Conservation (phyloP, 2,888 invertebrate species). For the Drosophila merina region DNA sequence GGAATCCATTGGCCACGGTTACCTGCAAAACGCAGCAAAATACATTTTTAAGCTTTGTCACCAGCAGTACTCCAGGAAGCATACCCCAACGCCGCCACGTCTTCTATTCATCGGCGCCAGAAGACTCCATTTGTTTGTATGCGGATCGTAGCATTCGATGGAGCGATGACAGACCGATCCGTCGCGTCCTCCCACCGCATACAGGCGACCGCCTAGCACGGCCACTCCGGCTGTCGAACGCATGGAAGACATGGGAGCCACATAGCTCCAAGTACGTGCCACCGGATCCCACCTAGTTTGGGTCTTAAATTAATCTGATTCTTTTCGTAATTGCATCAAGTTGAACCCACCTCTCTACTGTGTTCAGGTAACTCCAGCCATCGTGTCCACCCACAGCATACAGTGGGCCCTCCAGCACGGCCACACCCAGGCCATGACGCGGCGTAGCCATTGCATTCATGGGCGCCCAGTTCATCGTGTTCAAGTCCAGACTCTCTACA, state of each 20-base stretch:
- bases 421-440: slow-evolving; percentile 91
- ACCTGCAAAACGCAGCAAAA: slow-evolving; percentile 83
- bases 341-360: slow-evolving; percentile 89
- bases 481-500: slow-evolving; percentile 94
- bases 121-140: slow-evolving; percentile 90
- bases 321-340: not conserved
- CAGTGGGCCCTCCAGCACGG: slow-evolving; percentile 90
- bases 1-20: slow-evolving; percentile 93
- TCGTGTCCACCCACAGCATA: slow-evolving; percentile 98
- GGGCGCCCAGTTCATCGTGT: slow-evolving; percentile 91
- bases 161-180: slow-evolving; percentile 95
- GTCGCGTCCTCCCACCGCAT: slow-evolving; percentile 96
- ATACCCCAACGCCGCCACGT: slow-evolving; percentile 94
- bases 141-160: slow-evolving; percentile 93
- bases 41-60: not conserved
- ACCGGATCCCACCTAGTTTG: slow-evolving; percentile 92
- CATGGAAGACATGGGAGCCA: slow-evolving; percentile 94
- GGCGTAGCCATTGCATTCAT: slow-evolving; percentile 96
- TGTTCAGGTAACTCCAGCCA: slow-evolving; percentile 93
- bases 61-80: slow-evolving; percentile 57
- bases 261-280: slow-evolving; percentile 94
- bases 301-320: not conserved
- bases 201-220: slow-evolving; percentile 92
- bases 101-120: slow-evolving; percentile 94
- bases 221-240: slow-evolving; percentile 95